These are phyloP conservation scores for Melanogrammus aeglefinus DNA, from an alignment of 2,797 vertebrate species.

Conservation along the genomic window DNA sequence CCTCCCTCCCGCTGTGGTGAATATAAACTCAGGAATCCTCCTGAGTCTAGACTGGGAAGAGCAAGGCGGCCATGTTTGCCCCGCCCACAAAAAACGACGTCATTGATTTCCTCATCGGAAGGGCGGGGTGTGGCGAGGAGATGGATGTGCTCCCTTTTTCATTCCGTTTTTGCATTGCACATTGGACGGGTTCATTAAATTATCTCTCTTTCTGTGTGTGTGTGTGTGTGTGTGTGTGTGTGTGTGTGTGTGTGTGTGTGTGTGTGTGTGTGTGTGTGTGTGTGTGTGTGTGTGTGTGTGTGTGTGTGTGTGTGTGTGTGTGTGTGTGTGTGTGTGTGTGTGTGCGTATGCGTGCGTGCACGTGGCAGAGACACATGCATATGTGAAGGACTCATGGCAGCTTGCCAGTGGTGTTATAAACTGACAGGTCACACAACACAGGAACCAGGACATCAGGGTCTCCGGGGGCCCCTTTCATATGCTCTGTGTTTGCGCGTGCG, in stretches of 20 bases:
- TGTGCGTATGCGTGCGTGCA: background rate
- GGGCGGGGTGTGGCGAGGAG: background rate
- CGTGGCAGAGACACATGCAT: background rate
- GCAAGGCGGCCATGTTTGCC: background rate
- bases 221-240: background rate
- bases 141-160: constrained; percentile 23
- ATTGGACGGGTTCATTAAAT: background rate
- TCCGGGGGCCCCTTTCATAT: background rate
- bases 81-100: constrained; percentile 2
- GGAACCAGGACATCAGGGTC: background rate
- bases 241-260: constrained; percentile 2
- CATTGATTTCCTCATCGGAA: background rate
- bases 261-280: background rate
- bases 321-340: constrained; percentile 8
- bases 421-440: background rate
- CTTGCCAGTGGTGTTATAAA: background rate
- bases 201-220: background rate
- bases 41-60: constrained; percentile 9
- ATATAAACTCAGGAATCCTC: constrained; percentile 42
- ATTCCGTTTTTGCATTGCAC: constrained; percentile 15
- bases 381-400: background rate
- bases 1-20: constrained; percentile 37
- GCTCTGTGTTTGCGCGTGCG: constrained; percentile 5
- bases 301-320: background rate
- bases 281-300: constrained; percentile 6